Conservation (phyloP, 2,888 invertebrate species). For the Chymomyza procnemis region DNA sequence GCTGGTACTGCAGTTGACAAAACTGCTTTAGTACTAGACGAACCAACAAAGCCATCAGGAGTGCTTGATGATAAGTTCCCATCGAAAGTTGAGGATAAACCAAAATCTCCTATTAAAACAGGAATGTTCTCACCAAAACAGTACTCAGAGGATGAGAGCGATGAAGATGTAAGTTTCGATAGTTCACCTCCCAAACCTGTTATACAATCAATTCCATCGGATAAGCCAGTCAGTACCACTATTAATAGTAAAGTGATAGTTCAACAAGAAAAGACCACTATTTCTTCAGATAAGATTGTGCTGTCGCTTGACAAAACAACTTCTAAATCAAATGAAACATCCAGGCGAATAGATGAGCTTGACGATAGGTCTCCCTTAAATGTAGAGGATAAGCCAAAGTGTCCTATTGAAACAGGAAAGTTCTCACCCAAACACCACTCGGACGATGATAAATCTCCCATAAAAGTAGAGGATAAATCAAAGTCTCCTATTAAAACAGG, state of each 20-base stretch:
- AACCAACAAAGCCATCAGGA: background rate
- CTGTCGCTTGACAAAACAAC: no score
- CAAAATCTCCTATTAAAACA: background rate
- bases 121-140: background rate
- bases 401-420: background rate
- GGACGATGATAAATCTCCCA: no score
- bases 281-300: no score
- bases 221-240: background rate
- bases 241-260: no score
- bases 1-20: constrained; percentile 14
- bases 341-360: no score
- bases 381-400: background rate
- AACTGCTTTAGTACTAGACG: constrained; percentile 23
- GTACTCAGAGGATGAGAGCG: background rate
- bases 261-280: no score
- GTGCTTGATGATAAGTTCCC: background rate
- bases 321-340: no score
- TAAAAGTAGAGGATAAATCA: no score
- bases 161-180: background rate
- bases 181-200: background rate
- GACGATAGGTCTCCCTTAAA: no score
- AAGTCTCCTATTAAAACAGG: no score
- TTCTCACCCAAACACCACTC: no score
- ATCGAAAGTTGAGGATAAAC: background rate
- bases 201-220: background rate